Percentiles rank a stretch among this genome's conserved stretches.
These are phyloP conservation scores for Hiodon tergisus DNA, from an alignment of 2,113 vertebrate genomes.

Conservation along the genomic window DNA sequence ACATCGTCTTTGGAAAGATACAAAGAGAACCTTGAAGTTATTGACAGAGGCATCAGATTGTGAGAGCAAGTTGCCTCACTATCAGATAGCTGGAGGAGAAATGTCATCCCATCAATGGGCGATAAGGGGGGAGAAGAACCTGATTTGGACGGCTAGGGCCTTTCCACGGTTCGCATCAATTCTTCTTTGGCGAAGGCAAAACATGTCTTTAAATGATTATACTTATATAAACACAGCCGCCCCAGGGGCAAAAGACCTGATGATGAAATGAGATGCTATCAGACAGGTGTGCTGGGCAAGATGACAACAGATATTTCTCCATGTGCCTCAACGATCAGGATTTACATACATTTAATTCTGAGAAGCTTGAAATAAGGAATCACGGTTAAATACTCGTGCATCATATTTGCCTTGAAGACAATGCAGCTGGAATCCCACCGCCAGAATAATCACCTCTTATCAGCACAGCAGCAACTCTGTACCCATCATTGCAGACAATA, in stretches of 20 bases:
- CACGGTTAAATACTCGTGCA: too few species aligned
- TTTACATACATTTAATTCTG: conserved; percentile 42
- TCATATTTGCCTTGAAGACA: too few species aligned
- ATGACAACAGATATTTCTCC: conserved; percentile 46
- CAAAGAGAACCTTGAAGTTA: background rate
- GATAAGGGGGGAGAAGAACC: conserved; percentile 10
- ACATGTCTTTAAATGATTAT: conserved; percentile 56
- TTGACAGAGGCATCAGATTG: background rate
- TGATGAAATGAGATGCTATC: conserved; percentile 55
- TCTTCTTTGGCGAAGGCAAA: conserved; percentile 36
- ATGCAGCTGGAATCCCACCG: too few species aligned
- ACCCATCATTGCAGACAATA: too few species aligned
- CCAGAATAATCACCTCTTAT: too few species aligned
- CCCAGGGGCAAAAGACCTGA: conserved; percentile 48
- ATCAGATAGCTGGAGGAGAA: background rate
- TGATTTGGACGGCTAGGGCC: conserved; percentile 2
- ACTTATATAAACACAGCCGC: conserved; percentile 53
- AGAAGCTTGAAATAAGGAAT: conserved; percentile 17
- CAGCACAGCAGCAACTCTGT: too few species aligned
- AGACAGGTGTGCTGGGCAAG: conserved; percentile 57
- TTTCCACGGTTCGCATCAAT: conserved; percentile 25
- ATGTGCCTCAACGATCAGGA: conserved; percentile 39
- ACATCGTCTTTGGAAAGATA: background rate
- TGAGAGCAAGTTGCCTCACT: background rate
- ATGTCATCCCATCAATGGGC: background rate